Base-by-base conservation (phyloP, 1,140 invertebrate species). In the Cydia pomonella region DNA sequence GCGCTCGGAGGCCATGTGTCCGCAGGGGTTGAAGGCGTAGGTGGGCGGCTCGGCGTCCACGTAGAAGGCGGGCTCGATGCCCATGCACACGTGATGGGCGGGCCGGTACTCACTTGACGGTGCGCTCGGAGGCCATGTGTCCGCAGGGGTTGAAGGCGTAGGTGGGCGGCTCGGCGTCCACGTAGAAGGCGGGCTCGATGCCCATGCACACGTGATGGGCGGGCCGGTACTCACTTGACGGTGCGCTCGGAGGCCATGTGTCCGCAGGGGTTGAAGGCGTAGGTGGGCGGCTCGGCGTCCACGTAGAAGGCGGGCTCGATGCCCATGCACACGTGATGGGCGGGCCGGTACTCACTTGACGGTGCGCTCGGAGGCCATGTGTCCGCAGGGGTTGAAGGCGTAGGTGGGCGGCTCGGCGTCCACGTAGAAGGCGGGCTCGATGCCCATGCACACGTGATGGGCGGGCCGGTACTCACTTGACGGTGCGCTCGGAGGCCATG, bases 191-290 rank as follows among this genome's bases (percentile, higher is more conserved):
- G 75, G 98, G 96, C 91, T 99, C 98, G 83, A 99, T 96, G 77
- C 99, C 99, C 97, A 99, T 99, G 84, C 96, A 97, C 23, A 99
- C 93, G 90, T 97, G 97, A n/a, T n/a, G n/a, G n/a, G n/a, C n/a
- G n/a, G n/a, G n/a, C n/a, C n/a, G n/a, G n/a, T n/a, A n/a, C n/a
- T n/a, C n/a, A n/a, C n/a, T n/a, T n/a, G n/a, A n/a, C n/a, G 85
- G 99, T 99, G 94, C 97, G 97, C 93, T 99, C 98, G 62, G 98
- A 99, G 76, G 98, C 98, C 97, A 99, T 99, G 89, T 99, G 99
- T 69, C 98, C 99, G 94, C 99, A 99, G 25, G 99, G 99, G 94
- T 98, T 99, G 94, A 99, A 99, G 75, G 97, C 97, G 91, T 96
- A 99, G 16, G 97, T 98, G 73, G 98, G 98, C 76, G 97, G 96